Evolutionary conservation across 2,113 vertebrate genomes (phyloP).

Genomic region (Atractosteus spatula): DNA sequence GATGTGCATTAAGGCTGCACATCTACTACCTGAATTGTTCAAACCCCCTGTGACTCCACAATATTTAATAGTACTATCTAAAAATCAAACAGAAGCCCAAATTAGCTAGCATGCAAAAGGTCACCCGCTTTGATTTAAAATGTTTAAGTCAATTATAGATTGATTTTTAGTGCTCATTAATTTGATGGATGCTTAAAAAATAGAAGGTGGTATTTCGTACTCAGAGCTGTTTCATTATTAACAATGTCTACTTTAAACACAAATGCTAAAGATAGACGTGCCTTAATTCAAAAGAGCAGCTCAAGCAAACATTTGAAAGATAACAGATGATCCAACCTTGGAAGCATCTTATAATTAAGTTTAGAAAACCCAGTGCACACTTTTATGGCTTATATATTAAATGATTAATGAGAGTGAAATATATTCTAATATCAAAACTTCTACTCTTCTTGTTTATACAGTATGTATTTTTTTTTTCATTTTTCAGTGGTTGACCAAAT

Average conservation of each 20-base stretch:
- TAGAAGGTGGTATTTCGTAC: constrained; percentile 1
- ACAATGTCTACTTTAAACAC: background rate
- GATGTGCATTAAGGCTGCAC: background rate
- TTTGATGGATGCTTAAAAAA: constrained; percentile 6
- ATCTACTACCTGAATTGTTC: background rate
- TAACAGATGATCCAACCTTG: no score
- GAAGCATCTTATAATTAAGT: no score
- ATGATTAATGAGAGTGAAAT: no score
- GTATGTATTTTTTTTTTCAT: no score
- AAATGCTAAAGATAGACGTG: no score
- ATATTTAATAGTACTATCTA: background rate
- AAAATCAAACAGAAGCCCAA: background rate
- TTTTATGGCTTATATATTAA: no score
- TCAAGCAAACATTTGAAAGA: no score
- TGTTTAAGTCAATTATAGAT: constrained; percentile 3
- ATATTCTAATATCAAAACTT: no score
- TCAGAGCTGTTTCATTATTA: background rate
- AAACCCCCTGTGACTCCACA: background rate
- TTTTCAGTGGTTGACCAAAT: no score
- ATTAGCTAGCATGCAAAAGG: constrained; percentile 1
- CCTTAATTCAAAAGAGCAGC: no score
- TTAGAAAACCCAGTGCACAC: no score
- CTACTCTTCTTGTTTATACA: no score
- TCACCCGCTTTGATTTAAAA: constrained; percentile 1
- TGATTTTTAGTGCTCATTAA: background rate